Base-by-base conservation (phyloP, 37 sponge, comb jelly and placozoan genomes). In the Aplysina aerophoba region DNA sequence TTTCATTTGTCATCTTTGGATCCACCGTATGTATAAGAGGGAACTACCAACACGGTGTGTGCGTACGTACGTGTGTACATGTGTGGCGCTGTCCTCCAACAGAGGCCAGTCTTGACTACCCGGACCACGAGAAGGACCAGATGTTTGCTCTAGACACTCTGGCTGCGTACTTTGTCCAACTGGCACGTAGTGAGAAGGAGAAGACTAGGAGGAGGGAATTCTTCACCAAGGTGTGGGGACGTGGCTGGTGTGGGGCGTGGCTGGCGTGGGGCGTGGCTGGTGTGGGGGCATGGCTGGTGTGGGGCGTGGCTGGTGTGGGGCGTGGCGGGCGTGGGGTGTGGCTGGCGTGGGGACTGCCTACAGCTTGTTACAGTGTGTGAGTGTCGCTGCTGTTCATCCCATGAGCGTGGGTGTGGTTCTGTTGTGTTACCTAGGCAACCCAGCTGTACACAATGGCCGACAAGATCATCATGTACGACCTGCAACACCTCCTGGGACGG, bases 391-490 rank as follows among this genome's bases (percentile, higher is more conserved):
- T 25, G 25, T 3, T n/a, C 31, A 81, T 14, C 82, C 15, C 12
- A 24, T 79, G 66, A 4, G 6, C 38, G 39, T 15, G 27, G 8
- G 50, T 8, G 3, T 11, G 50, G 8, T 44, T 44, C 50, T 44
- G 20, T 28, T 71, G 36, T 34, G 37, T 50, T 73, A 27, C 58
- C 13, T 57, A 93, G 92, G 98, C 98, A 15, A 95, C 98, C 16
- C 73, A 85, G 25, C 86, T 98, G 35, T 98, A 95, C 88, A 94
- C 94, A 13, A 89, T 89, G 61, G 98, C 96, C n/a, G 98, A 98
- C 85, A 98, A 98, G 82, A 95, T 98, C 60, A 90, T 98, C 62
- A 98, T 98, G 98, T 95, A 98, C 79, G 96, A 98, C 77, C 85
- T 89, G 20, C 88, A 92, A 55, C 98, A 98, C 65, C 89, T 98